Base-by-base conservation (phyloP, 2,888 invertebrate species). In the Cheilosia impressa region DNA sequence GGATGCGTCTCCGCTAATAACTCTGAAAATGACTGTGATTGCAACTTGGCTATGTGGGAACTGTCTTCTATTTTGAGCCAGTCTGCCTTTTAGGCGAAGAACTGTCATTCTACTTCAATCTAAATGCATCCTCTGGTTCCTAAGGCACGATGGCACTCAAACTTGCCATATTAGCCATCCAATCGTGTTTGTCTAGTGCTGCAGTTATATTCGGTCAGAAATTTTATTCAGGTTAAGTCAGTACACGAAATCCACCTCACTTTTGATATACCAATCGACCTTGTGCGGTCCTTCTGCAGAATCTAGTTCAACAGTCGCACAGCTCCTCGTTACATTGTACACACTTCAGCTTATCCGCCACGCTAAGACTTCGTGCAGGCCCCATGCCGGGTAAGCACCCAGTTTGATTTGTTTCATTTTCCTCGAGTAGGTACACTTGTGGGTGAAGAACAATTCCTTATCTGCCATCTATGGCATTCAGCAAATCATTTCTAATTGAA, bases 401-500 rank as follows among this genome's bases (percentile, higher is more conserved):
- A 47, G 50, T 50, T 22, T 22, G 22, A 50, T 50, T 50, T 22
- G 47, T 50, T 47, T 31, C 19, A 50, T 45, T 62, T 62, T 27
- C 3, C 31, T 19, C 43, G 27, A 45, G 45, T 24, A 47, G 9
- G 17, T n/a, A 17, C 4, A 24, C 52, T 52, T 24, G 4, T 52
- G 13, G 15, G 52, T 52, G 41, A 41, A 19, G 53, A 17, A 53
- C 27, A 55, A 19, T 13, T 55, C 41, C 13, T 24, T 53, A 53
- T 55, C 53, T 55, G 1, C 13, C 43, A 55, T 55, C 43, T 43
- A 9, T 13, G 19, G 27, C 13, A 19, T 66, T 58, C 65, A 75
- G 27, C 50, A 58, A 66, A 66, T 65, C 27, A 66, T 19, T 57
- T 41, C 38, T 63, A 75, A 57, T 57, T 75, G 57, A 65, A 75